Evolutionary conservation across 2,888 invertebrate species (phyloP).

Genomic region (Himalopsyche kuldschensis): DNA sequence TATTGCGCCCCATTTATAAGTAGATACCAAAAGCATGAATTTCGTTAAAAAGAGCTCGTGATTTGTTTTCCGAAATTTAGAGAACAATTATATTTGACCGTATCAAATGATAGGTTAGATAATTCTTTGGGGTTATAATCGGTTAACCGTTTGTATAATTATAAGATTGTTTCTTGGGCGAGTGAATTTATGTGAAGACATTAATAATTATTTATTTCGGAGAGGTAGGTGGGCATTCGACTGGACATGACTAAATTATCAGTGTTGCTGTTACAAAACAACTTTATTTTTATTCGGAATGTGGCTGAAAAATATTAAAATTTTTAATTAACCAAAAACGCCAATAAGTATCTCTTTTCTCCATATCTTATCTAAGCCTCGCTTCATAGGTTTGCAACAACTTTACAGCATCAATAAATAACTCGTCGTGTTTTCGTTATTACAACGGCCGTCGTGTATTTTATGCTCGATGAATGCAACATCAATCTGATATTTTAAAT

Average conservation of each 20-base stretch:
- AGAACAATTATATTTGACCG: neutral
- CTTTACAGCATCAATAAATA: too few species aligned
- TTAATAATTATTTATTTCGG: neutral
- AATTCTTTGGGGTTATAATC: neutral
- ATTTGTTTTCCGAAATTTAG: neutral
- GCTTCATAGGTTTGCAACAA: too few species aligned
- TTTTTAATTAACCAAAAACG: too few species aligned
- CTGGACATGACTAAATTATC: neutral
- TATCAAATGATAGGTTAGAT: neutral
- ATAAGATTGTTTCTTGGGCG: neutral
- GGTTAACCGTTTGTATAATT: neutral
- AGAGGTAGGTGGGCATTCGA: neutral
- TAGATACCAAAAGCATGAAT: neutral
- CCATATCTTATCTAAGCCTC: too few species aligned
- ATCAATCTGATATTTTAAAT: too few species aligned
- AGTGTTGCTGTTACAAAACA: neutral
- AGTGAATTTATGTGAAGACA: neutral
- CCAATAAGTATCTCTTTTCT: too few species aligned
- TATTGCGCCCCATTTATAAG: neutral
- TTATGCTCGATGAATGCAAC: too few species aligned
- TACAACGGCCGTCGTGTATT: too few species aligned
- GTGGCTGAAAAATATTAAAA: too few species aligned
- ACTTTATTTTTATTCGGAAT: too few species aligned
- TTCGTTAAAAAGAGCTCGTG: neutral
- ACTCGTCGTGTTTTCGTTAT: too few species aligned